Conservation (phyloP, 1,140 invertebrate species). For the Cepaea nemoralis region DNA sequence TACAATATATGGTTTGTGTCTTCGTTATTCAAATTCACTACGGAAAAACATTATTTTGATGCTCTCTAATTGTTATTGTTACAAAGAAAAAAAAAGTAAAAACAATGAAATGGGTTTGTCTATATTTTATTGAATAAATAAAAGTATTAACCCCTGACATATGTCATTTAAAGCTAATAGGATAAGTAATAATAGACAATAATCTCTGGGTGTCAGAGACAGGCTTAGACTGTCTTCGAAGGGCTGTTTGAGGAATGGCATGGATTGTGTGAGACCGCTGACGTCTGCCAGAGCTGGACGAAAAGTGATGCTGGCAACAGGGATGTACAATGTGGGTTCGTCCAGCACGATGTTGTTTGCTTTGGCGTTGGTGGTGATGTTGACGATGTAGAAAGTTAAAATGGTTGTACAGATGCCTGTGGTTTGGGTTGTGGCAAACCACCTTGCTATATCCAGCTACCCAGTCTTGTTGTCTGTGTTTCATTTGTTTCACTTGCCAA, state of each 20-base stretch:
- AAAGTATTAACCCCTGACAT: too few relatives aligned
- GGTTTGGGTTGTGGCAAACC: conserved; percentile 26
- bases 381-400: background rate
- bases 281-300: background rate
- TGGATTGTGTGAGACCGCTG: conserved; percentile 22
- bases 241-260: background rate
- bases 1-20: too few relatives aligned
- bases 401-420: background rate
- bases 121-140: too few relatives aligned
- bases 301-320: background rate
- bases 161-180: too few relatives aligned
- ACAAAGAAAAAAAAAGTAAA: too few relatives aligned
- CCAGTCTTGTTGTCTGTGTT: background rate
- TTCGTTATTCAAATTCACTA: too few relatives aligned
- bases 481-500: background rate
- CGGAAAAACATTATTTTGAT: too few relatives aligned
- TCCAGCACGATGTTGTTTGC: too few relatives aligned
- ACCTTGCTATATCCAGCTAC: background rate
- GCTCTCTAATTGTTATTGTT: too few relatives aligned
- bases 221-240: background rate
- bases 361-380: background rate
- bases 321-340: background rate
- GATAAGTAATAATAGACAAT: too few relatives aligned
- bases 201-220: background rate
- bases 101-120: too few relatives aligned